phyloP scores from a whole-genome alignment of 2,888 invertebrate genomes.

The Acholoe squamosa region DNA sequence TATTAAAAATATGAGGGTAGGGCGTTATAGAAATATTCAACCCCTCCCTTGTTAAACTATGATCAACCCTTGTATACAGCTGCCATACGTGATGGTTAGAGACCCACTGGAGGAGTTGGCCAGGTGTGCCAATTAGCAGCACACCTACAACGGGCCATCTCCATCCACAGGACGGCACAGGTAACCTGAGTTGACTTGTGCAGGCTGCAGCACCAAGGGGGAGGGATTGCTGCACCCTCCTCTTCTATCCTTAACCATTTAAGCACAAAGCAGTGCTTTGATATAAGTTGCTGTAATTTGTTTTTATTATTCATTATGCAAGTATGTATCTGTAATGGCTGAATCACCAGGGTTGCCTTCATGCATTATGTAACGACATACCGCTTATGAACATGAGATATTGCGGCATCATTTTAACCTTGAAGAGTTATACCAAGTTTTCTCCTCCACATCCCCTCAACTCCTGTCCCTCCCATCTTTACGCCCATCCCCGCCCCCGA shows the following conservation, averaged over 20 bases:
- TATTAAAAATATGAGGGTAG: too few relatives aligned
- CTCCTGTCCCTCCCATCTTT: background rate
- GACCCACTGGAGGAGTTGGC: constrained; percentile 13
- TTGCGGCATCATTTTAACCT: background rate
- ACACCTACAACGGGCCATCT: background rate
- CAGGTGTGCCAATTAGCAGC: constrained; percentile 19
- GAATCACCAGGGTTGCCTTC: too few relatives aligned
- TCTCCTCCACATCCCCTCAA: background rate
- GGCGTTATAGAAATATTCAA: too few relatives aligned
- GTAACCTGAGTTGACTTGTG: constrained; percentile 2
- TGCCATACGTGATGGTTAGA: background rate
- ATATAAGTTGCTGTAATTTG: too few relatives aligned
- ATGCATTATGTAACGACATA: background rate
- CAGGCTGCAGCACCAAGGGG: background rate
- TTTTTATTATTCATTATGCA: too few relatives aligned
- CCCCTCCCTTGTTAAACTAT: too few relatives aligned
- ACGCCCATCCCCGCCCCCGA: constrained; percentile 28
- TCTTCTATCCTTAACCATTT: too few relatives aligned
- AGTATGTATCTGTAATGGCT: too few relatives aligned
- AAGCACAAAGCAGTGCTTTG: too few relatives aligned
- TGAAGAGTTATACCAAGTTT: background rate
- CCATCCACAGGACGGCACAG: background rate
- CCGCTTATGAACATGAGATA: background rate
- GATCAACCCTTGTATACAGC: too few relatives aligned
- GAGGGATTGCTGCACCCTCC: too few relatives aligned